A percentile compares a stretch with the other conserved stretches of the same genome.
phyloP scores from a whole-genome alignment of 64 coral and sea anemone species.

The Platygyra sinensis region DNA sequence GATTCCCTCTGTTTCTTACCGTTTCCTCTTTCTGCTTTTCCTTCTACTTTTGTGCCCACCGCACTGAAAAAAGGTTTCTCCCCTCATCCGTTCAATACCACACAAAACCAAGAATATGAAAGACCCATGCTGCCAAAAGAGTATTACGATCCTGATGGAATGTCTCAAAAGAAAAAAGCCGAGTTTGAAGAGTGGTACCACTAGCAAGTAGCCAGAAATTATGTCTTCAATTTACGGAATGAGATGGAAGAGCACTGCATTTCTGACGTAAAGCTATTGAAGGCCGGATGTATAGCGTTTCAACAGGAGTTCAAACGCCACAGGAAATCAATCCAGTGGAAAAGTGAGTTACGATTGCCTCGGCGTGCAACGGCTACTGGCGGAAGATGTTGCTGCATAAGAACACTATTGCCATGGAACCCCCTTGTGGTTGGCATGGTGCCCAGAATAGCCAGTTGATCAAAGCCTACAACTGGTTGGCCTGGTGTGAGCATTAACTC shows the following conservation, averaged over 20 bases:
- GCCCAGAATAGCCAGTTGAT: too few relatives aligned
- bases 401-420: too few relatives aligned
- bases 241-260: constrained; percentile 23
- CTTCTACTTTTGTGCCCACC: neutral
- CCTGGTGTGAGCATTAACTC: neutral
- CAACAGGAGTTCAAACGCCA: constrained; percentile 37
- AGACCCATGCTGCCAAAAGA: neutral
- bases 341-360: neutral
- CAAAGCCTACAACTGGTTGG: too few relatives aligned
- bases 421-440: too few relatives aligned
- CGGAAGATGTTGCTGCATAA: neutral
- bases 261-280: constrained; percentile 21
- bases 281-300: constrained; percentile 21
- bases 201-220: neutral
- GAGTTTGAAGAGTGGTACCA: constrained; percentile 24
- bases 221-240: neutral
- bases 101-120: neutral
- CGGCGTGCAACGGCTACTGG: neutral
- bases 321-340: too few relatives aligned
- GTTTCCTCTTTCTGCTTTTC: constrained; percentile 11
- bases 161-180: neutral
- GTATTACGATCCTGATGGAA: constrained; percentile 4
- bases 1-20: constrained; percentile 43
- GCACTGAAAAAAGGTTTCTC: constrained; percentile 47
- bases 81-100: constrained; percentile 54